phyloP scores from a whole-genome alignment of 2,113 vertebrate species.

The Bufo bufo region DNA sequence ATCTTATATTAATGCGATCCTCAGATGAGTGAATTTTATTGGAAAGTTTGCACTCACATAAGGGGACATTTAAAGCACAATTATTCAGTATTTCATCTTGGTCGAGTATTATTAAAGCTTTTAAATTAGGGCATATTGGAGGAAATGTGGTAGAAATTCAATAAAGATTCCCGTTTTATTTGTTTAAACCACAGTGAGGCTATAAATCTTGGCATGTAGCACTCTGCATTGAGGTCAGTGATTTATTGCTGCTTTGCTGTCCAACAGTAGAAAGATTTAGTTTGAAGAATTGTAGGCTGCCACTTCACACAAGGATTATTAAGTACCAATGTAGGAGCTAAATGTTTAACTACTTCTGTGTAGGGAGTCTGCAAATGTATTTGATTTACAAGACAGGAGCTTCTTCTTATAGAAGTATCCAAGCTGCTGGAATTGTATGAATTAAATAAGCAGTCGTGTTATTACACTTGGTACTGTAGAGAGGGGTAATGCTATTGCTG shows the following conservation, averaged over 20 bases:
- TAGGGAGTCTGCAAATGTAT: not conserved
- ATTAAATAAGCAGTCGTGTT: not conserved
- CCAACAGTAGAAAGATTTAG: constrained; percentile 27
- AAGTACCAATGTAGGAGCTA: constrained; percentile 10
- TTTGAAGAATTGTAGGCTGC: constrained; percentile 44
- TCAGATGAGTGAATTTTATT: constrained; percentile 26
- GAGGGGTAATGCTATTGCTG: not conserved
- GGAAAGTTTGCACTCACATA: not conserved
- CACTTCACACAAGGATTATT: constrained; percentile 35
- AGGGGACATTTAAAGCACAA: not conserved
- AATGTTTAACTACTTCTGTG: constrained; percentile 27
- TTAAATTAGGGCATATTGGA: constrained; percentile 34
- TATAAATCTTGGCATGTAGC: constrained; percentile 47
- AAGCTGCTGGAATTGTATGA: not conserved
- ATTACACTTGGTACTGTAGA: not conserved
- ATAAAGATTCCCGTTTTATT: constrained; percentile 42
- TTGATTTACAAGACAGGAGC: not conserved
- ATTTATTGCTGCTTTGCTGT: constrained; percentile 41
- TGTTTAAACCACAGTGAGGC: constrained; percentile 48
- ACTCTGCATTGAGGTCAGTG: constrained; percentile 39
- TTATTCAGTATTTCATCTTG: constrained; percentile 25
- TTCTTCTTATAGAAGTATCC: not conserved
- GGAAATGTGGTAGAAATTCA: constrained; percentile 46
- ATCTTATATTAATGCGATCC: constrained; percentile 7
- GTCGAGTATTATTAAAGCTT: constrained; percentile 13